Base-by-base conservation (phyloP, 2,888 invertebrate species). In the Cryptus viduatorius region DNA sequence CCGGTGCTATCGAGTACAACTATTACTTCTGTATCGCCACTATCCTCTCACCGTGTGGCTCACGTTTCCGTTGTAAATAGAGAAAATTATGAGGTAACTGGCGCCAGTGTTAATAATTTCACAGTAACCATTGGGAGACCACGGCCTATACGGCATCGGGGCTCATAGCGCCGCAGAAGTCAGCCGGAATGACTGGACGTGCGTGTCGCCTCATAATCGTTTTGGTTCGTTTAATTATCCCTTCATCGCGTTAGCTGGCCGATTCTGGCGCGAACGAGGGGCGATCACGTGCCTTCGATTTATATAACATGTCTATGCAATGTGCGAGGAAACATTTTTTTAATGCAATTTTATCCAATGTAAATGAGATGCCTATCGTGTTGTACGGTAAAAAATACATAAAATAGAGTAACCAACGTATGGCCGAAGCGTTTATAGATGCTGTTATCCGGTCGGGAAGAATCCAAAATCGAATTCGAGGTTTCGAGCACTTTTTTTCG, bases 41-140 rank as follows among this genome's bases (percentile, higher is more conserved):
- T 67, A 48, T 67, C 12, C 24, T 14, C 44, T n/a, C 29, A 24
- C 29, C 67, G 44, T 19, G 24, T 67, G 10, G 24, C 24, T 67
- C 67, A 4, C 46, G 5, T 46, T 67, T 67, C 29, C 67, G 44
- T 42, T 67, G 67, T 46, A 1, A 48, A 48, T 59, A 44, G 80
- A 80, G 67, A 80, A 80, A 73, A 73, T 73, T 19, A 59, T 80
- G 80, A 48, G 46, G 73, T 73, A 80, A 80, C 80, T 59, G 80
- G 80, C 80, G 80, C 80, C 80, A 80, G 80, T 24, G 16, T 46
- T 59, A 59, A 73, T 80, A 67, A 80, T 73, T 80, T 67, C 53
- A 65, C 79, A 48, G 42, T 79, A 79, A 79, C 56, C 65, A 73
- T 68, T 68, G 46, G 56, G 56, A 80, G 73, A 56, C 65, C 65